Conservation (phyloP, 2,113 vertebrate genomes). For the Machaerirhynchus nigripectus region DNA sequence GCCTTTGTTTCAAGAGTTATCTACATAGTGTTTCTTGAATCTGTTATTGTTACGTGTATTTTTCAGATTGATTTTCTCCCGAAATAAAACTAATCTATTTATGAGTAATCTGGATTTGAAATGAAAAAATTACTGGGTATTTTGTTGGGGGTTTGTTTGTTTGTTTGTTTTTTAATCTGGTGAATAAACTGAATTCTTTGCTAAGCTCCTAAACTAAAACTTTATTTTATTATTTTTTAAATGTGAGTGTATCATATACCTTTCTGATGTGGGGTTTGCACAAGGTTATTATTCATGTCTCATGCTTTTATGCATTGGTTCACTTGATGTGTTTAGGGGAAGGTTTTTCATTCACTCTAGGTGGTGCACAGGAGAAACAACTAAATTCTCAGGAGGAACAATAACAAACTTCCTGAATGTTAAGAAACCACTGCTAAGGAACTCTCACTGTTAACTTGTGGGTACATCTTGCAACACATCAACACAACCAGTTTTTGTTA, state of each 20-base stretch:
- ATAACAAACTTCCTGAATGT: not conserved
- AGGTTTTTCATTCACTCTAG: not conserved
- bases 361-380: not conserved
- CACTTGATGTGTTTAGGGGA: accelerated
- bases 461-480: not conserved
- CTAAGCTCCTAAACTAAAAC: accelerated
- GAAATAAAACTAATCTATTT: not conserved
- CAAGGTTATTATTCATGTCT: not conserved
- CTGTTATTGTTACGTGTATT: not conserved
- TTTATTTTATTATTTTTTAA: not conserved
- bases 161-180: not conserved
- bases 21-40: not conserved
- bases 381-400: not conserved
- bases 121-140: not conserved
- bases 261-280: not conserved
- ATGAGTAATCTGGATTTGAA: not conserved
- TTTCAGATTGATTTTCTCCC: not conserved
- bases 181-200: not conserved
- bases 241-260: not conserved
- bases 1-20: not conserved
- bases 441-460: not conserved
- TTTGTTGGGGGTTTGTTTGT: not conserved
- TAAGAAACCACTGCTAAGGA: not conserved
- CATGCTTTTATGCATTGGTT: not conserved
- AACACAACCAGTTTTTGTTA: not conserved